These are phyloP conservation scores for Tiliacea aurago DNA, from an alignment of 2,888 invertebrate genomes.

Conservation along the genomic window DNA sequence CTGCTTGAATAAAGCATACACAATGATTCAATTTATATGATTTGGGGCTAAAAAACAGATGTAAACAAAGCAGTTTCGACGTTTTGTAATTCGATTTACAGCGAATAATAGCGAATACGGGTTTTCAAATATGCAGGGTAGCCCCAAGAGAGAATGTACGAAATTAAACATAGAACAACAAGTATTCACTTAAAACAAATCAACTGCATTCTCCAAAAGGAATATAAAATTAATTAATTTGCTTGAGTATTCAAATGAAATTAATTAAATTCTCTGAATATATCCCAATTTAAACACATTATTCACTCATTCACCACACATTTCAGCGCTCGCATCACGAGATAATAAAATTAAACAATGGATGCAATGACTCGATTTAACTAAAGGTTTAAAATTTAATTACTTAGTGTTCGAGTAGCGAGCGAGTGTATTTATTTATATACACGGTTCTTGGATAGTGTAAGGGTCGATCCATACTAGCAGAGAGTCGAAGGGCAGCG, in stretches of 20 bases:
- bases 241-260: not conserved
- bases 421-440: not conserved
- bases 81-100: too few relatives aligned
- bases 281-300: slow-evolving; percentile 4
- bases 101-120: too few relatives aligned
- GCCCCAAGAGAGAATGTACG: not conserved
- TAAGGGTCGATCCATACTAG: too few relatives aligned
- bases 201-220: not conserved
- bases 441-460: not conserved
- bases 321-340: not conserved
- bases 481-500: too few relatives aligned
- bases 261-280: slow-evolving; percentile 23
- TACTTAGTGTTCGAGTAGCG: slow-evolving; percentile 5
- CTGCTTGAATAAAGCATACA: too few relatives aligned
- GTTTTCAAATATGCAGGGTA: not conserved
- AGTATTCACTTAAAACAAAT: not conserved
- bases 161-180: not conserved
- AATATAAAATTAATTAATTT: not conserved
- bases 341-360: slow-evolving; percentile 33
- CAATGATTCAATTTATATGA: too few relatives aligned
- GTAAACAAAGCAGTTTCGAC: too few relatives aligned
- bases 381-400: slow-evolving; percentile 27
- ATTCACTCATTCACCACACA: not conserved
- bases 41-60: too few relatives aligned
- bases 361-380: slow-evolving; percentile 15